Evolutionary conservation across 2,797 vertebrate genomes (phyloP).

Genomic region (Triplophysa bombifrons): DNA sequence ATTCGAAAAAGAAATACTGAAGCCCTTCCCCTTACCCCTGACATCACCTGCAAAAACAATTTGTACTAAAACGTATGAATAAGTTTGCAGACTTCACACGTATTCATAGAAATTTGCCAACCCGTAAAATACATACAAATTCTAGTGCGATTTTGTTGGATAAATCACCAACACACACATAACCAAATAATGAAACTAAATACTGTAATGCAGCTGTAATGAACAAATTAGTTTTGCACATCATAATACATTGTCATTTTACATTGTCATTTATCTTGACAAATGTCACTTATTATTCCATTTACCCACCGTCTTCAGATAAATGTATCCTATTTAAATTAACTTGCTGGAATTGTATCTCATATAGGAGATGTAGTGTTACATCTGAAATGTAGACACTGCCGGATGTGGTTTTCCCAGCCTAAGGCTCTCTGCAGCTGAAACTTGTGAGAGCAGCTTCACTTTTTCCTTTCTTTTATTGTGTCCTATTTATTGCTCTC

Average conservation of each 20-base stretch:
- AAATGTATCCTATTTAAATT: constrained; percentile 24
- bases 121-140: too few species aligned
- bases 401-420: constrained; percentile 51
- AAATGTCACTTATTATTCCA: not conserved
- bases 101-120: too few species aligned
- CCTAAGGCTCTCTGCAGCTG: constrained; percentile 30
- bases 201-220: not conserved
- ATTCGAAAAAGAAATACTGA: too few species aligned
- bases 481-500: constrained; percentile 3
- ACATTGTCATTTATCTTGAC: not conserved
- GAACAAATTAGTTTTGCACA: not conserved
- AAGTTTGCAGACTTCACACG: too few species aligned
- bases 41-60: too few species aligned
- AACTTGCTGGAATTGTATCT: constrained; percentile 14
- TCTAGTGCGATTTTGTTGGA: not conserved
- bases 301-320: not conserved
- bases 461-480: constrained; percentile 26
- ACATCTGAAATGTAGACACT: constrained; percentile 43
- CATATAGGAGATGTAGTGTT: constrained; percentile 27
- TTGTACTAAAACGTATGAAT: too few species aligned
- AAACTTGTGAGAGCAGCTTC: constrained; percentile 50
- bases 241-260: constrained; percentile 1
- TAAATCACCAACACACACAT: not conserved
- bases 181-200: too few species aligned
- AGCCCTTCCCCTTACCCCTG: too few species aligned